phyloP scores from a whole-genome alignment of 1,140 invertebrate genomes.

The Leptinotarsa defecta region DNA sequence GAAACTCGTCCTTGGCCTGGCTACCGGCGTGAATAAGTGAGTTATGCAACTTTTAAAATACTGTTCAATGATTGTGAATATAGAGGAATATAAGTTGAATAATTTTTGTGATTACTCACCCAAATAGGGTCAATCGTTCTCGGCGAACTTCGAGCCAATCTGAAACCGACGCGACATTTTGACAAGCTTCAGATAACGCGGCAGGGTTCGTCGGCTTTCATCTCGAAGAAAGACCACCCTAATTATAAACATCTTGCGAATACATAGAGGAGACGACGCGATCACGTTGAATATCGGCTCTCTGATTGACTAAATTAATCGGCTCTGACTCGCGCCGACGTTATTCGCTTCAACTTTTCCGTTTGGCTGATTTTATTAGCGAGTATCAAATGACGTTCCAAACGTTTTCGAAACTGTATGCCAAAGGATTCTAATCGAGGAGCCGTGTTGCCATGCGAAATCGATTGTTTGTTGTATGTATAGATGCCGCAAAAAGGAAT shows the following conservation, averaged over 20 bases:
- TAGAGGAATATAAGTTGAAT: no score
- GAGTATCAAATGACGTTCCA: not conserved
- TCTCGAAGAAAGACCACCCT: constrained; percentile 17
- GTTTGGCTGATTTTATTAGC: constrained; percentile 3
- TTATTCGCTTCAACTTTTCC: not conserved
- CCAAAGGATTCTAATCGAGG: not conserved
- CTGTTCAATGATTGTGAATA: no score
- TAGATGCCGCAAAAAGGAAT: no score
- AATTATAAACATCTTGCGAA: constrained; percentile 22
- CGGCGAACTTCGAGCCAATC: no score
- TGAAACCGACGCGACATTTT: not conserved
- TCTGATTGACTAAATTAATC: not conserved
- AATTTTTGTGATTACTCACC: no score
- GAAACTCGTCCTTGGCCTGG: no score
- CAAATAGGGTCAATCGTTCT: no score
- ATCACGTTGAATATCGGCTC: not conserved
- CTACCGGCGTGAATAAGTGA: no score
- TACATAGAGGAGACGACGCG: not conserved
- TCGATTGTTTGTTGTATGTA: no score
- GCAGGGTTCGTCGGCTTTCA: not conserved
- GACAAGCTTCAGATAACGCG: not conserved
- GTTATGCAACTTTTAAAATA: no score
- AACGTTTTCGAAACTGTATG: not conserved
- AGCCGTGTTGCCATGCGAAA: no score
- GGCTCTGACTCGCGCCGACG: not conserved